A percentile compares a stretch with the other conserved stretches of the same genome.
phyloP scores from a whole-genome alignment of 2,113 vertebrate species.

The Sylvilagus bachmani region DNA sequence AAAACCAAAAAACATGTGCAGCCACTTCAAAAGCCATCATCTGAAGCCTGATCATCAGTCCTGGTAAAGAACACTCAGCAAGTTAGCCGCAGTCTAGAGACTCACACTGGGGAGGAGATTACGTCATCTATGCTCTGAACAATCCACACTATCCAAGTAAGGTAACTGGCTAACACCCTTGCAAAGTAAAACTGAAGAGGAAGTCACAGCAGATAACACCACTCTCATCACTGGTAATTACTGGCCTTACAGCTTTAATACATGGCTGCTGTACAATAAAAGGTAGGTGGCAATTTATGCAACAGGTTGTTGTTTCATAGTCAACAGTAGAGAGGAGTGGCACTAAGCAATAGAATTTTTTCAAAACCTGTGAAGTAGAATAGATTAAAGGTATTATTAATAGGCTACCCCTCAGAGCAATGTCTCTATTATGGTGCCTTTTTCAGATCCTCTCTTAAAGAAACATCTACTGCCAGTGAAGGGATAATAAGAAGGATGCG shows the following conservation, averaged over 20 bases:
- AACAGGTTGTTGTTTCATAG: constrained; percentile 42
- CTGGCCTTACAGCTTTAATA: constrained; percentile 58
- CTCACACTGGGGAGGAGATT: neutral
- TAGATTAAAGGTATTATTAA: constrained; percentile 58
- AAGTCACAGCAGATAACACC: constrained; percentile 51
- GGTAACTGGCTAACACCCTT: constrained; percentile 12
- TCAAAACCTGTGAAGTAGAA: constrained; percentile 28
- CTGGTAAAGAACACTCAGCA: neutral
- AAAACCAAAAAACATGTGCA: neutral
- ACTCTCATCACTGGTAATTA: constrained; percentile 64
- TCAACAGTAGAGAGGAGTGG: constrained; percentile 6
- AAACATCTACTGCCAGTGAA: neutral
- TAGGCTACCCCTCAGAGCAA: constrained; percentile 11
- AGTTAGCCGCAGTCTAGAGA: neutral
- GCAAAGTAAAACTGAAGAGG: constrained; percentile 55
- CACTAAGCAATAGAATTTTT: constrained; percentile 30
- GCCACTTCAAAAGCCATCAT: neutral
- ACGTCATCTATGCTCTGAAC: neutral
- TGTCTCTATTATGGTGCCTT: constrained; percentile 26
- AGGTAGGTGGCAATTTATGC: constrained; percentile 58
- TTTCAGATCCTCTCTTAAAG: constrained; percentile 33
- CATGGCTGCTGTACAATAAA: constrained; percentile 49
- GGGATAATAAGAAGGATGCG: neutral
- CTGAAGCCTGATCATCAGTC: neutral
- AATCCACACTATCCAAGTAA: neutral